Conservation (phyloP, 1,140 invertebrate species). For the Megalonaias nervosa region DNA sequence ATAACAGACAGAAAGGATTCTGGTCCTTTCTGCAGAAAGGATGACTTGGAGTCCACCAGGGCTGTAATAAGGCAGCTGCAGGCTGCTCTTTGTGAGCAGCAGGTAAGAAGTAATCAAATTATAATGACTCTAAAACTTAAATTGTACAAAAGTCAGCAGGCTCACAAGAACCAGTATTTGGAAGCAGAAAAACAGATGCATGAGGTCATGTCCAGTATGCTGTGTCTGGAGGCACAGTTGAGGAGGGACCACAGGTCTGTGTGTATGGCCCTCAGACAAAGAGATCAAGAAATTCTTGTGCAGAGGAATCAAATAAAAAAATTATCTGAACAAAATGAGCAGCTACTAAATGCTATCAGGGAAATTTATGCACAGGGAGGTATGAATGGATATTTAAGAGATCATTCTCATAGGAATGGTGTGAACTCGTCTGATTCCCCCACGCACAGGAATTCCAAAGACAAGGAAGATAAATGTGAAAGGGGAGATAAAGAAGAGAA, state of each 20-base stretch:
- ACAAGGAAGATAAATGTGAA: constrained; percentile 20
- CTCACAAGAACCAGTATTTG: constrained; percentile 5
- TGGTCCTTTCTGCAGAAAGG: neutral
- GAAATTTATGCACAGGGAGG: constrained; percentile 37
- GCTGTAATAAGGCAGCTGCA: constrained; percentile 5
- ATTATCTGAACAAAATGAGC: constrained; percentile 30
- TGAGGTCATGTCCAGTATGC: constrained; percentile 24
- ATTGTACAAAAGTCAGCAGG: constrained; percentile 18
- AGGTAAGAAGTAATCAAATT: constrained; percentile 11
- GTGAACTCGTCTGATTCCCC: no score
- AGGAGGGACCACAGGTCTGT: constrained; percentile 17
- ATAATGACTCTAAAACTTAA: constrained; percentile 28
- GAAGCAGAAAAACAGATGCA: constrained; percentile 18
- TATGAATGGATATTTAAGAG: constrained; percentile 37
- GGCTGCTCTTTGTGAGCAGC: constrained; percentile 8
- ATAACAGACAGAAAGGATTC: no score
- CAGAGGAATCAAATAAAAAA: constrained; percentile 17
- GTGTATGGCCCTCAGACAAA: constrained; percentile 5
- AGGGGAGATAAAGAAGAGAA: constrained; percentile 25
- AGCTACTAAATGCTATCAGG: constrained; percentile 28
- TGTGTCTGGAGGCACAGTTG: constrained; percentile 23
- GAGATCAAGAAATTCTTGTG: constrained; percentile 8
- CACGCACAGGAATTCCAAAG: neutral
- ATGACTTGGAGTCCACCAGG: constrained; percentile 1
- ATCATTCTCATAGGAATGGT: constrained; percentile 10